Base-by-base conservation (phyloP, 92 coral and sea anemone genomes). In the Parazoanthus atlanticus region DNA sequence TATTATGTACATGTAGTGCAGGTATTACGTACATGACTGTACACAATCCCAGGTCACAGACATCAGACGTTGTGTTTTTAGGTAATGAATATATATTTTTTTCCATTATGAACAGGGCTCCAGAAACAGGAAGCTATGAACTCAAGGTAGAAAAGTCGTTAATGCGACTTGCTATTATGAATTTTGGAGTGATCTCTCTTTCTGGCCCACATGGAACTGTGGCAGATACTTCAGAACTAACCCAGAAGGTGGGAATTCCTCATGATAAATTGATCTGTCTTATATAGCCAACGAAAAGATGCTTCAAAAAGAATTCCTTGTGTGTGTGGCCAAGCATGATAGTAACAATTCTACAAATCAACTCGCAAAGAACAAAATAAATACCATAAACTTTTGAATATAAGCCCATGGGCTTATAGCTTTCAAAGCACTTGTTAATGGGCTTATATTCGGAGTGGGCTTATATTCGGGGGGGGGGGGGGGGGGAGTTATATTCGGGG, bases 121-220 rank as follows among this genome's bases (percentile, higher is more conserved):
- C 92, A 41, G 92, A 86, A 36, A 85, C 87, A 29, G 84, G 66
- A 49, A 86, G 70, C 54, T 92, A 92, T 52, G 94, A 92, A 9
- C 67, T 94, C 28, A 82, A 81, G 30, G 86, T 94, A 19, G 96
- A 94, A 71, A 94, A 94, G 85, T 92, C 96, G 6, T 64, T 91
- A 65, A 92, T 94, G 93, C 89, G 91, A 73, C 38, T 94, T 17
- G 92, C 89, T 73, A 86, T 85, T 30, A 88, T 88, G 79, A 74
- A 66, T 33, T 86, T 79, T 88, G 96, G 96, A 38, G 74, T 94
- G 76, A 89, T 93, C 74, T 80, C 78, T 10, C 47, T 87, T 7
- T 56, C 91, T 23, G 89, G 86, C 29, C 76, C 86, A 9, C 89
- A 23, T 23, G 90, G 92, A 12, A 90, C 91, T 23, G 94, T 92